These are phyloP conservation scores for Myiotriccus ornatus DNA, from an alignment of 2,797 vertebrate species.

Conservation along the genomic window DNA sequence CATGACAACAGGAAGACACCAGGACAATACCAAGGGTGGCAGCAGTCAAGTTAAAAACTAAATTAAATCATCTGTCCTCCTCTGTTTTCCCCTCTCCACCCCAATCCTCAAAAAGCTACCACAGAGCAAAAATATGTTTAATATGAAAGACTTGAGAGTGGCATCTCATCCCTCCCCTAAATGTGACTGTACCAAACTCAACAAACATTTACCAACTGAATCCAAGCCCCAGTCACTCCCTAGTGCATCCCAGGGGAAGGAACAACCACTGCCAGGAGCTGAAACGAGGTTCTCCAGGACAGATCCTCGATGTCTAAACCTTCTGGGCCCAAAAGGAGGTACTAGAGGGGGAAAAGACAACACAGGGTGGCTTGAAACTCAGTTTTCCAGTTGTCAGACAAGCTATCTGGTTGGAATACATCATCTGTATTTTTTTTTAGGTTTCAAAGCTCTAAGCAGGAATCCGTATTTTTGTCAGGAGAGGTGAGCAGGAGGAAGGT, in stretches of 20 bases:
- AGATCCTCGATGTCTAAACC: not conserved
- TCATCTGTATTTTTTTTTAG: not conserved
- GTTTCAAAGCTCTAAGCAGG: not conserved
- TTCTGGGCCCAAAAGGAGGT: not conserved
- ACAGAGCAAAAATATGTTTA: not conserved
- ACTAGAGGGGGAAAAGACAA: not conserved
- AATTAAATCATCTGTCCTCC: not conserved
- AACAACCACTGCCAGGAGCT: not conserved
- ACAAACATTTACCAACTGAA: not conserved
- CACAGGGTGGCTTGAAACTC: rapidly evolving
- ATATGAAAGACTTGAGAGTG: not conserved
- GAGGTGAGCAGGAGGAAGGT: not conserved
- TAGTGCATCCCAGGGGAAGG: not conserved
- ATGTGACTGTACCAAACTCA: not conserved
- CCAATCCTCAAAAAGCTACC: not conserved
- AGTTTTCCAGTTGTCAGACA: not conserved
- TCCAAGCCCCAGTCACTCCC: not conserved
- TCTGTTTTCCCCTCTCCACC: not conserved
- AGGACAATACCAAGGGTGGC: not conserved
- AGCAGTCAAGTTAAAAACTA: not conserved
- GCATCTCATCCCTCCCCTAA: not conserved
- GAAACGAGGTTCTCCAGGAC: rapidly evolving
- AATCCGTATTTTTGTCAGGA: not conserved
- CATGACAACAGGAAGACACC: not conserved
- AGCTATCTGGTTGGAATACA: not conserved